Evolutionary conservation across 1,140 invertebrate species (phyloP), one percentile per base, ranked within the genome.

Genomic region (Pararge aegeria): DNA sequence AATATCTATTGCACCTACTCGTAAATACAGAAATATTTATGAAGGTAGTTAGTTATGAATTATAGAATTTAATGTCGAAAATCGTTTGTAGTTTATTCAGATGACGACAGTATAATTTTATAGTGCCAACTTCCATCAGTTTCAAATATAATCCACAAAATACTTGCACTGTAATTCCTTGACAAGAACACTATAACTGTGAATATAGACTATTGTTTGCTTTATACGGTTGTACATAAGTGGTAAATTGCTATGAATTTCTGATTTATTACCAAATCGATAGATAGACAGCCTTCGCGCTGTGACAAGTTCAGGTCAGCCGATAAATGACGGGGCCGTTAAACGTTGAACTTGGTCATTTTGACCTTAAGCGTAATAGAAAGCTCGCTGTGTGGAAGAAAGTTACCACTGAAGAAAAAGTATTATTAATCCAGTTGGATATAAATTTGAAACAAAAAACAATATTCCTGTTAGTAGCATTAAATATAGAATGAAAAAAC

Each of bases 291-390:
- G 52, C 42, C 58, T 65, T 68, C 34, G 24, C 20, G 51, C 20
- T 20, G 61, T 37, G 52, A 59, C 59, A 60, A 60, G 54, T 65
- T 61, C 42, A 49, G 66, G 55, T 58, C 62, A 68, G 34, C 19
- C 27, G 20, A 59, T 52, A 57, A 56, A 53, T 37, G 53, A 24
- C 51, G 30, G 50, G 52, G 52, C 38, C 52, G 27, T 57, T 53
- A 21, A 52, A 46, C 49, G 24, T 55, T 55, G 29, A 46, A 56
- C 52, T 59, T 59, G 46, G 24, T 50, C 15, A n/a, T 51, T 46
- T 63, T 29, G 34, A 27, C 54, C 24, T 52, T 19, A 50, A 9
- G 46, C 46, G 46, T 56, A 20, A 44, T 46, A 54, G 57, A 54
- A 53, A 60, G 30, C 40, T 44, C 24, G 4, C 27, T 7, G 27